Conservation (phyloP, 64 coral and sea anemone species). For the Stylophora pistillata region DNA sequence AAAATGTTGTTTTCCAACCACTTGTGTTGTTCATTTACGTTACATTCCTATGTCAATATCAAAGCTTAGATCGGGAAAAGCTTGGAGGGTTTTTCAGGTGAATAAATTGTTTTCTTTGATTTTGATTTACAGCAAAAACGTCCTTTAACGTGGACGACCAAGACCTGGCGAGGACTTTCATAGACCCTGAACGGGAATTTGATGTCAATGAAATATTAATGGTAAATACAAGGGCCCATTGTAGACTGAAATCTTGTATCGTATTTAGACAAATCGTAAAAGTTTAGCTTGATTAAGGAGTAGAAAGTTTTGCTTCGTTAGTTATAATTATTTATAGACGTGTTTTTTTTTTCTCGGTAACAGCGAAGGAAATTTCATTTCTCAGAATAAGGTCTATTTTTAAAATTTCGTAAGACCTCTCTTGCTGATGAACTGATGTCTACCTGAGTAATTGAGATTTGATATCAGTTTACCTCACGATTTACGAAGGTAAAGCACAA, state of each 20-base stretch:
- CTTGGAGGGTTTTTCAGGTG: neutral
- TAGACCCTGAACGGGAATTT: slow-evolving; percentile 29
- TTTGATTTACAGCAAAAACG: neutral
- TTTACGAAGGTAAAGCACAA: neutral
- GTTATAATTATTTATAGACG: too few species aligned
- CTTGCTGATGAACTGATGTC: neutral
- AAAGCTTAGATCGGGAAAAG: neutral
- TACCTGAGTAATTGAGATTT: neutral
- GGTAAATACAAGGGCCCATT: slow-evolving; percentile 22
- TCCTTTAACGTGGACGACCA: neutral
- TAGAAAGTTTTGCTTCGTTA: too few species aligned
- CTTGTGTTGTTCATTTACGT: neutral
- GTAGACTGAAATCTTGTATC: neutral
- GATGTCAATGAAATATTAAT: slow-evolving; percentile 39
- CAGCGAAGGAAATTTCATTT: too few species aligned
- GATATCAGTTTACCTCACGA: neutral
- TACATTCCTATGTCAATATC: neutral
- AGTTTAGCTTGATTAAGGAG: too few species aligned
- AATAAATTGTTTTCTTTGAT: neutral
- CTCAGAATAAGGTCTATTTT: too few species aligned
- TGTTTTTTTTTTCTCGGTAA: too few species aligned
- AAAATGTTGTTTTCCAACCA: neutral
- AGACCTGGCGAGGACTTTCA: neutral
- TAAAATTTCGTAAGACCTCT: too few species aligned
- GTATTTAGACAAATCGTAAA: too few species aligned